These are phyloP conservation scores for Steinernema hermaphroditum DNA, from an alignment of 2,888 invertebrate species.

Conservation along the genomic window DNA sequence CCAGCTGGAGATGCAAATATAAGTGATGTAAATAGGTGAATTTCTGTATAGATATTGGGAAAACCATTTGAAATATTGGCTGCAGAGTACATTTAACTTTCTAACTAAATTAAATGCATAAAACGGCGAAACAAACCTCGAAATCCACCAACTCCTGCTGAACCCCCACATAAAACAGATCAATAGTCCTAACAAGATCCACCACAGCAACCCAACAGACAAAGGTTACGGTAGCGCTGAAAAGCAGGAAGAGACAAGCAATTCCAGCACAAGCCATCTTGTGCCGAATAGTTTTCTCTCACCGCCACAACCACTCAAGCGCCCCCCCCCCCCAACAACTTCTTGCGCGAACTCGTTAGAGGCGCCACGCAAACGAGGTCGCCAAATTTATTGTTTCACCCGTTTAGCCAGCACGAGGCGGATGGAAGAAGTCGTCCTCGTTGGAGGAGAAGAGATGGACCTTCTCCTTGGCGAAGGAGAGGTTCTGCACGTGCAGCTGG, in stretches of 20 bases:
- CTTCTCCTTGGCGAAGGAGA: not conserved
- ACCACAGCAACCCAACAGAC: not conserved
- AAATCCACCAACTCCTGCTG: not conserved
- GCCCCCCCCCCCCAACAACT: too few relatives aligned
- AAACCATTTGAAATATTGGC: not conserved
- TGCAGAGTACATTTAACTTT: not conserved
- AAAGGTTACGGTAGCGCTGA: not conserved
- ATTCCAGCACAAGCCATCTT: not conserved
- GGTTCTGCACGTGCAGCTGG: not conserved
- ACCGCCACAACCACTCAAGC: not conserved
- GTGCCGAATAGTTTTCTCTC: not conserved
- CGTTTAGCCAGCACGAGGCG: not conserved
- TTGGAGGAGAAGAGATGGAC: not conserved
- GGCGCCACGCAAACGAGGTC: not conserved
- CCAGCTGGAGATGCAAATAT: too few relatives aligned
- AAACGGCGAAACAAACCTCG: not conserved
- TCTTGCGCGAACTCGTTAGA: too few relatives aligned
- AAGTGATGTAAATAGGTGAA: too few relatives aligned
- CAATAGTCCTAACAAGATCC: not conserved
- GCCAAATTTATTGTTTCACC: not conserved
- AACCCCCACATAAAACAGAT: not conserved
- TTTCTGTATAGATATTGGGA: too few relatives aligned
- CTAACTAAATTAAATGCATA: not conserved
- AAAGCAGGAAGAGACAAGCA: not conserved
- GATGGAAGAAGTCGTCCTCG: not conserved